Evolutionary conservation across 2,888 invertebrate species (phyloP).

Genomic region (Anticlea derivata): DNA sequence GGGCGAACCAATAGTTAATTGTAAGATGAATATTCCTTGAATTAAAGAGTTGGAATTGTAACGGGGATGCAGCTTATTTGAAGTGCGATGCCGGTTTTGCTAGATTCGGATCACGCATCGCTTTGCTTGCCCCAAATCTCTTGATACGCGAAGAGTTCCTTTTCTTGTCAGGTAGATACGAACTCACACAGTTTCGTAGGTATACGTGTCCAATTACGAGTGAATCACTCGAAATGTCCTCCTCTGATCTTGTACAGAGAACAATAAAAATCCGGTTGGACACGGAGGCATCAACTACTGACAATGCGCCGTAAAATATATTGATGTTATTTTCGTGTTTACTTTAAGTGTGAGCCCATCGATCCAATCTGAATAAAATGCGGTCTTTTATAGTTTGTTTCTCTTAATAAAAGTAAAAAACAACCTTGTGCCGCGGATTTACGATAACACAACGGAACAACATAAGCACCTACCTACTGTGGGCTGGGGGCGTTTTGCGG

Average conservation of each 20-base stretch:
- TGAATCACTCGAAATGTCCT: constrained; percentile 24
- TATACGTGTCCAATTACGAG: constrained; percentile 26
- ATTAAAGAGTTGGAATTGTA: not conserved
- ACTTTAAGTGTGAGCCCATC: constrained; percentile 23
- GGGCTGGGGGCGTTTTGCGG: not conserved
- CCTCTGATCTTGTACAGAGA: constrained; percentile 24
- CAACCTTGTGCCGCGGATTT: constrained; percentile 2
- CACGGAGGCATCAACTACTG: constrained; percentile 26
- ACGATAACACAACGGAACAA: not conserved
- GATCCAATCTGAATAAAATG: constrained; percentile 30
- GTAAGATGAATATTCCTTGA: too few relatives aligned
- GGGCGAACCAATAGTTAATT: too few relatives aligned
- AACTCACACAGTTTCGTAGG: not conserved
- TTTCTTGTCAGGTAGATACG: constrained; percentile 1
- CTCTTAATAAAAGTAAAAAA: constrained; percentile 2
- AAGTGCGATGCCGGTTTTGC: too few relatives aligned
- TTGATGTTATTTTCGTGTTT: constrained; percentile 27
- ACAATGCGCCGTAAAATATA: constrained; percentile 29
- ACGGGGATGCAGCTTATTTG: not conserved
- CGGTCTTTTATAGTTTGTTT: constrained; percentile 19
- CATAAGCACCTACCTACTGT: too few relatives aligned
- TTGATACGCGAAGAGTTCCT: not conserved
- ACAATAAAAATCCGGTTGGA: constrained; percentile 24
- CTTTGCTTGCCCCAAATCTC: not conserved
- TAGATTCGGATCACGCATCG: too few relatives aligned